Conservation (phyloP, 2,797 vertebrate genomes). For the Chrosomus eos region DNA sequence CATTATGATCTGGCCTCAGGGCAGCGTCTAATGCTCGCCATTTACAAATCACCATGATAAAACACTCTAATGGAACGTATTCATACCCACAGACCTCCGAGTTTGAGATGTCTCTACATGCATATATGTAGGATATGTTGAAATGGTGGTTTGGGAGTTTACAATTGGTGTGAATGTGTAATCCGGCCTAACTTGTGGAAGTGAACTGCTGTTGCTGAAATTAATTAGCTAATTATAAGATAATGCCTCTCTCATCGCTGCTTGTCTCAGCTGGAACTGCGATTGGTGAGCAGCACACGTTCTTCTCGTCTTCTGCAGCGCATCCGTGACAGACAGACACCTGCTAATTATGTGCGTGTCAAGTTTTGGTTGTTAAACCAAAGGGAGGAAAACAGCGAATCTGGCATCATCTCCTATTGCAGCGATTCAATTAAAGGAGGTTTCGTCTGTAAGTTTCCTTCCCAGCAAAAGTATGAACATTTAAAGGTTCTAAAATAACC, state of each 20-base stretch:
- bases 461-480: neutral
- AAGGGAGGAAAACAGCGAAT: neutral
- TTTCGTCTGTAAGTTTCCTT: neutral
- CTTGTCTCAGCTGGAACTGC: neutral
- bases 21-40: constrained; percentile 67
- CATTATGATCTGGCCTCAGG: constrained; percentile 69
- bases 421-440: neutral
- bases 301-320: neutral
- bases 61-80: constrained; percentile 65
- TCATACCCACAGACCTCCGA: constrained; percentile 41
- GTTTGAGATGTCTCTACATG: neutral
- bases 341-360: neutral
- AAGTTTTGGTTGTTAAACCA: constrained; percentile 17
- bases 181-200: neutral
- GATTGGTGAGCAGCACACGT: neutral
- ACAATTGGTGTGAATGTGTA: neutral
- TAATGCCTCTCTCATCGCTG: neutral
- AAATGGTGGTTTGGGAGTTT: neutral
- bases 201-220: neutral
- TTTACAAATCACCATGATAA: constrained; percentile 73
- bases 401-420: neutral
- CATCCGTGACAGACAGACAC: neutral
- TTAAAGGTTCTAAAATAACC: neutral
- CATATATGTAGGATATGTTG: neutral
- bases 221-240: constrained; percentile 1